A percentile compares a stretch with the other conserved stretches of the same genome.
phyloP scores from a whole-genome alignment of 1,140 invertebrate genomes.

The Pachyrhynchus sulphureomaculatus region DNA sequence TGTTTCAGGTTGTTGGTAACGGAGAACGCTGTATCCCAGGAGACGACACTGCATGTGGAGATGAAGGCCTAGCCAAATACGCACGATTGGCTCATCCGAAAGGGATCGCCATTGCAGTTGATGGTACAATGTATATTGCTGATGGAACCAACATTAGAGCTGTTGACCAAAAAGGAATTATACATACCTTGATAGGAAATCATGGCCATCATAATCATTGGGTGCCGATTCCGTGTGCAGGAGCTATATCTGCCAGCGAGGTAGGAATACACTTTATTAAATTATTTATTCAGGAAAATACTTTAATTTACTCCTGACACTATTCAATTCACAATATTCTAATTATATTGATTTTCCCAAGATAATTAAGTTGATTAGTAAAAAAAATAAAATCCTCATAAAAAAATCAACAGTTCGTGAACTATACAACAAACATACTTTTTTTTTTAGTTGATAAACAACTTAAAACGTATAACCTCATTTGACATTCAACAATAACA shows the following conservation, averaged over 20 bases:
- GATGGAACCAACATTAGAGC: slow-evolving; percentile 91
- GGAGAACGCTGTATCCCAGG: slow-evolving; percentile 96
- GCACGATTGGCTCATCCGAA: slow-evolving; percentile 95
- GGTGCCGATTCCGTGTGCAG: slow-evolving; percentile 83
- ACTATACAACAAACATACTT: no score
- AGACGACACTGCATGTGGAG: slow-evolving; percentile 86
- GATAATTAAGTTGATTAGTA: no score
- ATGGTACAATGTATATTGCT: slow-evolving; percentile 91
- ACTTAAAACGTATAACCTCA: no score
- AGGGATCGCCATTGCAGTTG: slow-evolving; percentile 89
- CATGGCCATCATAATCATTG: slow-evolving; percentile 90
- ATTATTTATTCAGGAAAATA: no score
- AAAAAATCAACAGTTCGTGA: no score
- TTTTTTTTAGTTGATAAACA: no score
- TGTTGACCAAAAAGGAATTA: slow-evolving; percentile 88
- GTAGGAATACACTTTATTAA: no score
- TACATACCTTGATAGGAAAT: slow-evolving; percentile 90
- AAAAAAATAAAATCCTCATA: no score
- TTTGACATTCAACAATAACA: no score
- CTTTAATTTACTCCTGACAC: no score
- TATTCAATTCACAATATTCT: no score
- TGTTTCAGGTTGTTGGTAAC: slow-evolving; percentile 77
- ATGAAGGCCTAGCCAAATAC: slow-evolving; percentile 84
- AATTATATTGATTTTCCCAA: no score
- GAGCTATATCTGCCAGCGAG: slow-evolving; percentile 72